A percentile compares a stretch with the other conserved stretches of the same genome.
These are phyloP conservation scores for Pterobdella sp. DNA, from an alignment of 2,888 invertebrate species.

Conservation along the genomic window DNA sequence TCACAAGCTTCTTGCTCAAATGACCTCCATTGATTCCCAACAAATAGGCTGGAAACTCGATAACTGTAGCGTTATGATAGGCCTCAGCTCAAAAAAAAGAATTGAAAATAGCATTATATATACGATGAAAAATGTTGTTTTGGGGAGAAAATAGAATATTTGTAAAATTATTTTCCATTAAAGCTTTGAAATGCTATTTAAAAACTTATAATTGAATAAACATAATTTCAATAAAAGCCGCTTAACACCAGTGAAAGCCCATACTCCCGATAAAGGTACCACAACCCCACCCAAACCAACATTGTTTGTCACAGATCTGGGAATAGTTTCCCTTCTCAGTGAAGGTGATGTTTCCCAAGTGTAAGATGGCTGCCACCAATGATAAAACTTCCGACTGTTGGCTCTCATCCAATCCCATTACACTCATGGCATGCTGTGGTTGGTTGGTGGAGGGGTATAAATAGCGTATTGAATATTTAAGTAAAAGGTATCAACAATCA, in stretches of 20 bases:
- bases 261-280: no score
- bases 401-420: constrained; percentile 58
- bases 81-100: no score
- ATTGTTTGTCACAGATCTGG: constrained; percentile 56
- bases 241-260: no score
- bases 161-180: not conserved
- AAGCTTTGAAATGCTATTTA: not conserved
- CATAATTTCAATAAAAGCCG: constrained; percentile 4
- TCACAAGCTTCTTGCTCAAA: constrained; percentile 58
- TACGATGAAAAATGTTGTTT: not conserved
- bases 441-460: not conserved
- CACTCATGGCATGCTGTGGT: constrained; percentile 57
- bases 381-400: constrained; percentile 57
- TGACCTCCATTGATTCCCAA: constrained; percentile 57
- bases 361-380: constrained; percentile 59
- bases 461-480: not conserved
- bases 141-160: not conserved
- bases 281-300: no score
- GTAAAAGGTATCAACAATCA: not conserved
- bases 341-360: constrained; percentile 61
- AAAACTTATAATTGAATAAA: not conserved
- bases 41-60: constrained; percentile 60
- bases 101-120: no score
- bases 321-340: constrained; percentile 57
- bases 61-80: no score